These are phyloP conservation scores for Urosaurus nigricauda DNA, from an alignment of 2,797 vertebrate species.

Conservation along the genomic window DNA sequence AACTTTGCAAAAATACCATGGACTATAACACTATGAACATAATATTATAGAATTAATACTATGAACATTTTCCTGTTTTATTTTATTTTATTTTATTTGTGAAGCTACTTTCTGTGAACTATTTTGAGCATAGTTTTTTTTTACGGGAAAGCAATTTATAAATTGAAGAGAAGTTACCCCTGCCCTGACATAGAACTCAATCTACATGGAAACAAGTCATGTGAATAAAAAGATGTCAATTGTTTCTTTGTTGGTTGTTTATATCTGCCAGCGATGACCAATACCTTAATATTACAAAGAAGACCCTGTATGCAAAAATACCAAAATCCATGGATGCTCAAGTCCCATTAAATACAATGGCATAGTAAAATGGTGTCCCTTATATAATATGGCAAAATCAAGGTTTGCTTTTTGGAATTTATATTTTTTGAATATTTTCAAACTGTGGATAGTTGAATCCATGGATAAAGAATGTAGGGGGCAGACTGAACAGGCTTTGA, in stretches of 20 bases:
- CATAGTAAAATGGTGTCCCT: no score
- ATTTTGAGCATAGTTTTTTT: not conserved
- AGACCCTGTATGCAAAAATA: no score
- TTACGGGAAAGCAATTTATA: not conserved
- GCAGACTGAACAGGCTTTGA: not conserved
- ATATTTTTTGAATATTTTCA: no score
- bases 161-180: not conserved
- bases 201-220: not conserved
- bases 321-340: no score
- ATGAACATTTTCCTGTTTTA: not conserved
- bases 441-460: no score
- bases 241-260: not conserved
- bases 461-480: not conserved
- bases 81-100: not conserved
- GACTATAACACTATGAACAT: not conserved
- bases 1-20: not conserved
- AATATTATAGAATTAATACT: no score
- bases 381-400: no score
- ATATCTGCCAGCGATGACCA: not conserved
- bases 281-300: not conserved
- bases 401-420: no score
- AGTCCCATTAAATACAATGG: no score
- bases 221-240: not conserved
- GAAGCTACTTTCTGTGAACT: not conserved
- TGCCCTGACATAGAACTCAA: no score